Base-by-base conservation (phyloP, 2,113 vertebrate genomes). In the Gadus macrocephalus region DNA sequence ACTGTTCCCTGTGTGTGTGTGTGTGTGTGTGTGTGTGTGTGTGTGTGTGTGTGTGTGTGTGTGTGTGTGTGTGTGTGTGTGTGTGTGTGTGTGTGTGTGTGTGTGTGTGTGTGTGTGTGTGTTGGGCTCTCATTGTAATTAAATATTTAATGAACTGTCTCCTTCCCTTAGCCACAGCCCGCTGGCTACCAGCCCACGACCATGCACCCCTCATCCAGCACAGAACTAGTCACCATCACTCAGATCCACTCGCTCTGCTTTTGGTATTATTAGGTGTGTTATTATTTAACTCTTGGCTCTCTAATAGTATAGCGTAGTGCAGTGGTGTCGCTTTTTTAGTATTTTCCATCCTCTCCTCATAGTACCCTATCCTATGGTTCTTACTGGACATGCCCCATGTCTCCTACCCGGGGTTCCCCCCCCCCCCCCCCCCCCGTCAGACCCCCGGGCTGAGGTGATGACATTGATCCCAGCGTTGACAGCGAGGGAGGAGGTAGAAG, bases 61-160 rank as follows among this genome's bases (percentile, higher is more conserved):
- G 67, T 80, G 77, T 71, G 42, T 66, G 38, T 7, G 73, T 73
- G 25, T 56, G 42, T 74, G 66, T 64, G 65, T 80, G 70, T 67
- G 69, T 74, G 73, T 75, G 55, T 66, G 55, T 42, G 42, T 71
- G 70, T 71, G 35, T 72, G 70, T 59, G 72, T 68, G 68, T 71
- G 12, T 17, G 15, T 73, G 66, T 53, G 59, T 70, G 53, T 66
- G 38, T 67, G 53, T 73, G 72, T 70, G 70, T 70, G 74, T 63
- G 71, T 76, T 83, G 78, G 75, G 72, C 85, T 87, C 73, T 76
- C 77, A 67, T 76, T 81, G 78, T 74, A 80, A 84, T 90, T 78
- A 89, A 90, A 89, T 87, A 90, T 90, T 90, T 89, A 89, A 72
- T 71, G 70, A 35, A 78, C 79, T 89, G 88, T 89, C 88, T 90